Conservation (phyloP, 1,140 invertebrate genomes). For the Heliconius hermathena region DNA sequence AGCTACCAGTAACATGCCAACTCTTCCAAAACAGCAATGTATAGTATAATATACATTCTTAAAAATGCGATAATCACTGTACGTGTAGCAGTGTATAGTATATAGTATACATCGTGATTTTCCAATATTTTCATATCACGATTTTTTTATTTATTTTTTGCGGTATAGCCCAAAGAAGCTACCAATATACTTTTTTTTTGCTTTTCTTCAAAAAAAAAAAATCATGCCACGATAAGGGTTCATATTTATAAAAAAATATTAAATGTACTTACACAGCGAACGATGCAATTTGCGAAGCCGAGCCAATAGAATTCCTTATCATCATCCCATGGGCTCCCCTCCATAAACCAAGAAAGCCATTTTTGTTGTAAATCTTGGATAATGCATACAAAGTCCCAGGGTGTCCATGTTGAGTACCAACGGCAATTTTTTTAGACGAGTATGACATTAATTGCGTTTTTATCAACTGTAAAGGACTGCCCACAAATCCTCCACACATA, state of each 20-base stretch:
- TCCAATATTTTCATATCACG: too few species aligned
- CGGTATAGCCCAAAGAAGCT: too few species aligned
- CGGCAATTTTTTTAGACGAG: slow-evolving; percentile 89
- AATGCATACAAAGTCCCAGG: slow-evolving; percentile 87
- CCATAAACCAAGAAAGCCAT: slow-evolving; percentile 90
- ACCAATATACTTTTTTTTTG: too few species aligned
- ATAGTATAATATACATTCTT: too few species aligned
- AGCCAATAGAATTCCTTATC: slow-evolving; percentile 83
- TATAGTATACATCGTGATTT: too few species aligned
- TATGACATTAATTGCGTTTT: slow-evolving; percentile 96
- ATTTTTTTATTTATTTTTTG: too few species aligned
- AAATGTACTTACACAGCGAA: slow-evolving; percentile 72
- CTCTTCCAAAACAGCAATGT: too few species aligned
- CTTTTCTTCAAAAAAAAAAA: too few species aligned
- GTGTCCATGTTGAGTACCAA: slow-evolving; percentile 93
- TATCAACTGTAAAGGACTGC: slow-evolving; percentile 91
- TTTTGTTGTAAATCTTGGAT: slow-evolving; percentile 85
- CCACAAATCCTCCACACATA: slow-evolving; percentile 69
- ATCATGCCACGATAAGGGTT: too few species aligned
- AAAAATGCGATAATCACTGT: too few species aligned
- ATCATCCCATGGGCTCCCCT: slow-evolving; percentile 88
- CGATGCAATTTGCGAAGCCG: slow-evolving; percentile 75
- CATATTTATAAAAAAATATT: not conserved
- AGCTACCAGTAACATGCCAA: too few species aligned
- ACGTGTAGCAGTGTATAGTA: too few species aligned